Evolutionary conservation across 2,888 invertebrate genomes (phyloP).

Genomic region (Spisula solida): DNA sequence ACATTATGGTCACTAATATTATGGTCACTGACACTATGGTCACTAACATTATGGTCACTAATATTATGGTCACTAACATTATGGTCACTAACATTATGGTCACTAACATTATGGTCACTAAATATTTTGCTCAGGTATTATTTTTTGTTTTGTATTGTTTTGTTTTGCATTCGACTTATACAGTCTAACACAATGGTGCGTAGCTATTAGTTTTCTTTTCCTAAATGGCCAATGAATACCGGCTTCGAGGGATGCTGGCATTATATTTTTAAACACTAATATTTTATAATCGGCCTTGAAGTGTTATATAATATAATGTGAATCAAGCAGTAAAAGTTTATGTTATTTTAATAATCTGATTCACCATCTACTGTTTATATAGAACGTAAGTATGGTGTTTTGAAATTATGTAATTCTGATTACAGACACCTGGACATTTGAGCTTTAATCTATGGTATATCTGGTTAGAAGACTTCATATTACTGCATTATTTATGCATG

Average conservation of each 20-base stretch:
- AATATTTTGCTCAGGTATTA: not conserved
- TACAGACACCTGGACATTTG: not conserved
- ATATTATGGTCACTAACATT: not conserved
- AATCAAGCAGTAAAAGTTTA: no score
- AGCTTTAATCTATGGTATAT: not conserved
- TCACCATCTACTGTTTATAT: not conserved
- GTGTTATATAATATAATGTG: no score
- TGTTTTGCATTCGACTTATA: not conserved
- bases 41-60: not conserved
- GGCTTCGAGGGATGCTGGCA: no score
- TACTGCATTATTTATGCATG: not conserved
- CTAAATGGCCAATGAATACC: no score
- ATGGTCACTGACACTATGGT: no score
- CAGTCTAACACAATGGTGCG: no score
- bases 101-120: not conserved
- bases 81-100: not conserved
- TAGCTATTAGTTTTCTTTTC: no score
- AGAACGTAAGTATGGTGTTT: not conserved
- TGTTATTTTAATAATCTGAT: not conserved
- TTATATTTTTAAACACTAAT: not conserved
- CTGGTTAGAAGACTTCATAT: not conserved
- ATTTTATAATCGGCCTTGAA: not conserved
- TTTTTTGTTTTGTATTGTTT: not conserved
- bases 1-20: not conserved
- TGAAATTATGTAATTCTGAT: not conserved